phyloP scores from a whole-genome alignment of 2,113 vertebrate genomes.

The Neogale vison region DNA sequence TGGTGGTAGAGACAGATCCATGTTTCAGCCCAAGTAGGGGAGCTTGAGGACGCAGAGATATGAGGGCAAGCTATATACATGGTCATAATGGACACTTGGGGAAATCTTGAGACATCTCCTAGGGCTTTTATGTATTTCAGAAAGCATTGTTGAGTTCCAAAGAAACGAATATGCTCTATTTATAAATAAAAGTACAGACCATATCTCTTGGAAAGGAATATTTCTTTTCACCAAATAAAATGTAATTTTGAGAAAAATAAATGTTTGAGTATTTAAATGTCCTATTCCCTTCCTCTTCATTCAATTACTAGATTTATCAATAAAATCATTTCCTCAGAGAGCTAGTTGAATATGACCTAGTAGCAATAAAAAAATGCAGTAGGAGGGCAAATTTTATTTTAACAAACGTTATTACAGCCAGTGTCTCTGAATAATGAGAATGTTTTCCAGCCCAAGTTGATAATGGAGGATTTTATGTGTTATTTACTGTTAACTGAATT shows the following conservation, averaged over 20 bases:
- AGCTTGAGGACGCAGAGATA: neutral
- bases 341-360: neutral
- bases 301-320: neutral
- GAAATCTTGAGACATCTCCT: constrained; percentile 2
- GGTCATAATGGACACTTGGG: neutral
- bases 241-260: neutral
- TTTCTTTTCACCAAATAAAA: constrained; percentile 37
- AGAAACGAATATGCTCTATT: neutral
- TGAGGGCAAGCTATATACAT: neutral
- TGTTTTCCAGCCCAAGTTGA: neutral
- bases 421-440: constrained; percentile 39
- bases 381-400: constrained; percentile 22
- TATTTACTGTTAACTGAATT: constrained; percentile 46
- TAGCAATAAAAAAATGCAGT: neutral
- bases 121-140: neutral
- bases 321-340: constrained; percentile 26
- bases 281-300: neutral
- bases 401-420: constrained; percentile 9
- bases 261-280: constrained; percentile 16
- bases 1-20: neutral
- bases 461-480: neutral
- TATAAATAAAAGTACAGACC: constrained; percentile 38
- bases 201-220: constrained; percentile 28
- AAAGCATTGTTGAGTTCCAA: constrained; percentile 27
- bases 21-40: neutral